A percentile compares a stretch with the other conserved stretches of the same genome.
These are phyloP conservation scores for Cuculus canorus DNA, from an alignment of 2,797 vertebrate species.

Conservation along the genomic window DNA sequence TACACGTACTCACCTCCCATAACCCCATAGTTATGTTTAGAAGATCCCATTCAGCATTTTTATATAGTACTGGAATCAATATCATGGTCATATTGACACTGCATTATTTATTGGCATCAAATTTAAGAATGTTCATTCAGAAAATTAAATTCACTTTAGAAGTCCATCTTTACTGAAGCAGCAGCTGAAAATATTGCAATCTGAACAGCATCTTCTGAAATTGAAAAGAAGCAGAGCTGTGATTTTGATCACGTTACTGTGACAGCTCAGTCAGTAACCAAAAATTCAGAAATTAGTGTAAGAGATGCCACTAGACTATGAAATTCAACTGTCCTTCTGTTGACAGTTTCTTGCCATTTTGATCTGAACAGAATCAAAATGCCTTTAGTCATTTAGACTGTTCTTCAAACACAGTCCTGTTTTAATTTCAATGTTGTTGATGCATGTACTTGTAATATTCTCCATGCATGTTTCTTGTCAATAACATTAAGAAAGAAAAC, in stretches of 20 bases:
- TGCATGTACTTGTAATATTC: conserved; percentile 14
- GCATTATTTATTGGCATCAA: background rate
- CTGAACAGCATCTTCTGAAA: background rate
- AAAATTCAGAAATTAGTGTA: conserved; percentile 41
- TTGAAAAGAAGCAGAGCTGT: background rate
- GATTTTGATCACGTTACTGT: background rate
- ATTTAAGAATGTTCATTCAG: background rate
- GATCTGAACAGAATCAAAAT: conserved; percentile 44
- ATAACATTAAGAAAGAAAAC: background rate
- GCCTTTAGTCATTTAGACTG: conserved; percentile 9
- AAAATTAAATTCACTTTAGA: background rate
- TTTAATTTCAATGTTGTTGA: conserved; percentile 22
- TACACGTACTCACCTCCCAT: background rate
- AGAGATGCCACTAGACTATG: conserved; percentile 34
- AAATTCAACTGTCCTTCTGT: conserved; percentile 42
- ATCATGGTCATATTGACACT: background rate
- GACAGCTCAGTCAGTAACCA: conserved; percentile 41
- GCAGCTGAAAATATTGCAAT: background rate
- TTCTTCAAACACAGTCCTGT: conserved; percentile 16
- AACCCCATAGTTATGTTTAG: background rate
- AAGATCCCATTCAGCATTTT: background rate
- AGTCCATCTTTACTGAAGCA: background rate
- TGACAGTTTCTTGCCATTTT: conserved; percentile 50
- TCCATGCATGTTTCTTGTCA: conserved; percentile 22
- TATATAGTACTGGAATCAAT: background rate